Evolutionary conservation across 2,888 invertebrate species (phyloP), one percentile per base, ranked within the genome.

Genomic region (Thecocarcelia acutangulata): DNA sequence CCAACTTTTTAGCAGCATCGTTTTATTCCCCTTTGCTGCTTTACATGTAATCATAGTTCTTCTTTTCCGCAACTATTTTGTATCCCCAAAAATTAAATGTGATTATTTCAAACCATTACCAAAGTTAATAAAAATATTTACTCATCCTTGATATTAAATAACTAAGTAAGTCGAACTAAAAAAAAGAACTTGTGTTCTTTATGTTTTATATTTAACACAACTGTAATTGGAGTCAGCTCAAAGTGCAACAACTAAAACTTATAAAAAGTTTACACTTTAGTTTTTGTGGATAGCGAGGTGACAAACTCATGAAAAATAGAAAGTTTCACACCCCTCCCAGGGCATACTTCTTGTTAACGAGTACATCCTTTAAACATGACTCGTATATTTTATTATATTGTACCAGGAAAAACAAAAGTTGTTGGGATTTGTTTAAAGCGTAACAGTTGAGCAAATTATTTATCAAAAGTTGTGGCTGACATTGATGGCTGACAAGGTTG

Each of bases 401-500:
- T n/a, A n/a, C n/a, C n/a, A 50, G 37, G 21, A 44, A 37, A 40
- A 4, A 42, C 11, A 50, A 52, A 52, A 50, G 40, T 46, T 37
- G 44, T 24, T 3, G 21, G 58, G 13, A 24, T 61, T 44, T 42
- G 8, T 50, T 33, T 70, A 37, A 68, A 80, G 56, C 70, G 28
- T 28, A 70, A 17, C 42, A 69, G 72, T 33, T 64, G 73, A 64
- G 68, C 77, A 82, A 74, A 78, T 78, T 78, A 70, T 82, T 82
- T 78, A 74, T 74, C 69, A 77, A 78, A 78, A 82, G 74, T 82
- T 82, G 56, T 77, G 76, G 69, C 69, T 61, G 61, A 52, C 76
- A 76, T 76, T 69, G 54, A 59, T 80, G 72, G 76, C 68, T 76
- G 81, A 82, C 82, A 82, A 78, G 82, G 82, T 82, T 82, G 56